Conservation (phyloP, 2,888 invertebrate genomes). For the Campoplex capitator region DNA sequence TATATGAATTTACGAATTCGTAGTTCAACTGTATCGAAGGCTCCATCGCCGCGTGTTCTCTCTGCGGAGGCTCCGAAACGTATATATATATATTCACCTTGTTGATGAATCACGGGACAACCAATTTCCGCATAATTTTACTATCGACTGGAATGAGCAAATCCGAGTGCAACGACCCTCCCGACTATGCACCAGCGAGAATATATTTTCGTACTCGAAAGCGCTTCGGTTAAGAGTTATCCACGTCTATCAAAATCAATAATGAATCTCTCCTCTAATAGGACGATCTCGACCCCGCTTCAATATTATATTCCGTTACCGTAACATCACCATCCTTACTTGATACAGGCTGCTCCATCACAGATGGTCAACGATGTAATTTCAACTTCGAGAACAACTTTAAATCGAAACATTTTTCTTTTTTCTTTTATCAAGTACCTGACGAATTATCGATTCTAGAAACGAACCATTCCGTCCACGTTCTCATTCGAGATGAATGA, state of each 20-base stretch:
- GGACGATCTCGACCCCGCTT: background rate
- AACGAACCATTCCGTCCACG: no score
- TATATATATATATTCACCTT: background rate
- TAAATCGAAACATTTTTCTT: background rate
- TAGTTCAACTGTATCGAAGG: background rate
- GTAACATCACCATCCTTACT: background rate
- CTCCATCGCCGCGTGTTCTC: background rate
- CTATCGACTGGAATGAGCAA: constrained; percentile 10
- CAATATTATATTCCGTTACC: background rate
- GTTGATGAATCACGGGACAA: constrained; percentile 9
- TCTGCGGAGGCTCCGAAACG: background rate
- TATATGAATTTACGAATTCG: background rate
- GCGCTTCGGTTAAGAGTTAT: constrained; percentile 56
- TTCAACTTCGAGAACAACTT: background rate
- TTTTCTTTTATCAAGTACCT: background rate
- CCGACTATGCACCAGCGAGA: background rate
- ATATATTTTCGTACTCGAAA: constrained; percentile 32
- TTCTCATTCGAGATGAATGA: no score
- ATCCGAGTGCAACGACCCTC: constrained; percentile 26
- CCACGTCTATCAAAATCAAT: constrained; percentile 62
- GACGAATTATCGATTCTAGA: no score
- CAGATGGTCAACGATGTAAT: background rate
- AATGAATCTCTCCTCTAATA: constrained; percentile 42
- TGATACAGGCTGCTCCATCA: background rate
- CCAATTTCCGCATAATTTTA: constrained; percentile 29